phyloP scores from a whole-genome alignment of 2,797 vertebrate genomes.

The Varecia variegata region DNA sequence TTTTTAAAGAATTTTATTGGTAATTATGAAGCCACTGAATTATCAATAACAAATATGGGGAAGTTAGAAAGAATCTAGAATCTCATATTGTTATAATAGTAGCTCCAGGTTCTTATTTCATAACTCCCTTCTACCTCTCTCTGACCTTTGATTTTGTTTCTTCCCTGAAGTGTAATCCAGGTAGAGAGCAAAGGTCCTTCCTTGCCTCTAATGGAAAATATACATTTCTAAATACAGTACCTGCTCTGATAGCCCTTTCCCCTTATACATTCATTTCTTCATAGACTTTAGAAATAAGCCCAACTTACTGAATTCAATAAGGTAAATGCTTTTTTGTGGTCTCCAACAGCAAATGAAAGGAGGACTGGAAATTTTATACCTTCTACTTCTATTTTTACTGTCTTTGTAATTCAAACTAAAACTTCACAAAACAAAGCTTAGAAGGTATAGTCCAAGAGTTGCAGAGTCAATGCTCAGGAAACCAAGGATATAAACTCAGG shows the following conservation, averaged over 20 bases:
- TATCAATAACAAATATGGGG: neutral
- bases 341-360: neutral
- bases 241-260: neutral
- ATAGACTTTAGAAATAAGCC: neutral
- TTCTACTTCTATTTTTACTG: neutral
- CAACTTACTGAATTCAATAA: neutral
- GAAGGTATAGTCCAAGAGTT: neutral
- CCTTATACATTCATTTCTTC: neutral
- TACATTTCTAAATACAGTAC: neutral
- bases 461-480: neutral
- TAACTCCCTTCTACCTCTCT: neutral
- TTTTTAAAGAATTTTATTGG: conserved; percentile 19
- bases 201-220: neutral
- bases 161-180: neutral
- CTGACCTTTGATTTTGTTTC: conserved; percentile 18
- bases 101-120: neutral
- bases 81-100: neutral
- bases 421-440: neutral
- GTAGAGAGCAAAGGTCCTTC: neutral
- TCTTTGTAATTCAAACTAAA: neutral
- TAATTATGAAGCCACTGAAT: neutral
- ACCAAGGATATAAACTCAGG: neutral
- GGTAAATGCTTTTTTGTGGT: neutral
- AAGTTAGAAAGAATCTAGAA: conserved; percentile 6
- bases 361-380: neutral